Conservation (phyloP, 2,888 invertebrate species). For the Mesorhabditis sp. region DNA sequence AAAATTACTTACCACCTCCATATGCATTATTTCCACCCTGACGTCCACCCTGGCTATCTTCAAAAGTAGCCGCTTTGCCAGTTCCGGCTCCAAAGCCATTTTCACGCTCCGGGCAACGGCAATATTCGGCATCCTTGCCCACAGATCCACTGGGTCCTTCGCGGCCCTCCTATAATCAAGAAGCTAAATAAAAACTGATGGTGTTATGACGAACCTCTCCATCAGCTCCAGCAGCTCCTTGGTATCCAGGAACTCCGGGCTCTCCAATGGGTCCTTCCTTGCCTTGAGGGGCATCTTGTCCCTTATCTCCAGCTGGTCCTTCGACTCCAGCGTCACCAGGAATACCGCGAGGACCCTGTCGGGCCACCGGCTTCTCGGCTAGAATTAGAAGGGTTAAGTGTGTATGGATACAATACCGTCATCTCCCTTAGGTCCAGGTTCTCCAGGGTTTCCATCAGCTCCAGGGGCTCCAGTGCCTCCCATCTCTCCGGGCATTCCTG, state of each 20-base stretch:
- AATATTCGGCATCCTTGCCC: conserved; percentile 44
- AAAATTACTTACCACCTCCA: not conserved
- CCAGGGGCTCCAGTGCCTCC: conserved; percentile 41
- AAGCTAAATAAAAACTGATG: not conserved
- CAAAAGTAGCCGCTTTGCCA: not conserved
- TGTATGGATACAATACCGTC: not conserved
- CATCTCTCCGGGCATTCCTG: conserved; percentile 31
- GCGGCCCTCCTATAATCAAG: conserved; percentile 4
- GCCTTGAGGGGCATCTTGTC: not conserved
- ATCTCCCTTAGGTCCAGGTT: conserved; percentile 2
- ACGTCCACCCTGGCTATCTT: not conserved
- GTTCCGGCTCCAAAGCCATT: not conserved
- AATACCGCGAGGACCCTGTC: not conserved
- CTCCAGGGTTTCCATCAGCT: conserved; percentile 8
- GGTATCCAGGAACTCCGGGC: conserved; percentile 5
- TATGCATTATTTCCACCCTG: not conserved
- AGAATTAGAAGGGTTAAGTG: not conserved
- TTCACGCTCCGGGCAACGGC: conserved; percentile 45
- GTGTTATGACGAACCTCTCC: conserved; percentile 23
- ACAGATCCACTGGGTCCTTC: conserved; percentile 28
- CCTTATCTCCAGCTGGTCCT: not conserved
- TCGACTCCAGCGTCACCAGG: conserved; percentile 5
- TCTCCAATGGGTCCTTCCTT: not conserved
- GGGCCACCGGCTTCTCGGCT: conserved; percentile 6
- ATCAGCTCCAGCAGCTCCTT: conserved; percentile 37